A percentile compares a stretch with the other conserved stretches of the same genome.
Conservation (phyloP, 1,140 invertebrate species). For the Orchestia grillus region DNA sequence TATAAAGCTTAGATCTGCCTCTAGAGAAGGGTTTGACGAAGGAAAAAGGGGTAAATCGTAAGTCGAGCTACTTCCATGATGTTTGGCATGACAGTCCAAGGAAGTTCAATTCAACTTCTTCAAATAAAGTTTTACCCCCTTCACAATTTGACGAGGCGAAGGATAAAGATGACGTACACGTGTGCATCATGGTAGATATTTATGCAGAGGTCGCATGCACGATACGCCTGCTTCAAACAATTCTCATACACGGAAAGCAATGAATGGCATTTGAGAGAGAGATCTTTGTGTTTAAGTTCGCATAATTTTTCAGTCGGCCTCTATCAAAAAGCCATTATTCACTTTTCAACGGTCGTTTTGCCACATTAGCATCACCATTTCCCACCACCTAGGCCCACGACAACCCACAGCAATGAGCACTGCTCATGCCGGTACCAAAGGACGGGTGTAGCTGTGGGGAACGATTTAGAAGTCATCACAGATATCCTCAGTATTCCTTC, state of each 20-base stretch:
- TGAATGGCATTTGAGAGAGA: not conserved
- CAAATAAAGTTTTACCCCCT: not conserved
- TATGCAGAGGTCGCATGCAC: not conserved
- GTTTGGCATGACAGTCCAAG: not conserved
- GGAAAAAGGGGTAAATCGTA: not conserved
- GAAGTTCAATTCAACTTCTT: not conserved
- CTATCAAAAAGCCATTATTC: no score
- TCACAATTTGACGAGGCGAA: not conserved
- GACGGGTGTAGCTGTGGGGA: no score
- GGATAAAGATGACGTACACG: not conserved
- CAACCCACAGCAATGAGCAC: no score
- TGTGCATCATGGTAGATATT: not conserved
- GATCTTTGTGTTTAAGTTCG: not conserved
- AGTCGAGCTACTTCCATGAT: not conserved
- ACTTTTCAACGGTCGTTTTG: no score
- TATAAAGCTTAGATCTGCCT: not conserved
- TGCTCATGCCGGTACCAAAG: no score
- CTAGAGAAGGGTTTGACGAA: not conserved
- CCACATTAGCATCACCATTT: no score
- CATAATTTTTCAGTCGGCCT: not conserved
- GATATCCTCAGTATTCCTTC: no score
- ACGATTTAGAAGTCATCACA: no score
- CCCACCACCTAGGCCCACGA: not conserved
- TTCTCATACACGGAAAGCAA: not conserved
- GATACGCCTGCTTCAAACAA: not conserved